Evolutionary conservation across 2,113 vertebrate genomes (phyloP).

Genomic region (Laterallus jamaicensis): DNA sequence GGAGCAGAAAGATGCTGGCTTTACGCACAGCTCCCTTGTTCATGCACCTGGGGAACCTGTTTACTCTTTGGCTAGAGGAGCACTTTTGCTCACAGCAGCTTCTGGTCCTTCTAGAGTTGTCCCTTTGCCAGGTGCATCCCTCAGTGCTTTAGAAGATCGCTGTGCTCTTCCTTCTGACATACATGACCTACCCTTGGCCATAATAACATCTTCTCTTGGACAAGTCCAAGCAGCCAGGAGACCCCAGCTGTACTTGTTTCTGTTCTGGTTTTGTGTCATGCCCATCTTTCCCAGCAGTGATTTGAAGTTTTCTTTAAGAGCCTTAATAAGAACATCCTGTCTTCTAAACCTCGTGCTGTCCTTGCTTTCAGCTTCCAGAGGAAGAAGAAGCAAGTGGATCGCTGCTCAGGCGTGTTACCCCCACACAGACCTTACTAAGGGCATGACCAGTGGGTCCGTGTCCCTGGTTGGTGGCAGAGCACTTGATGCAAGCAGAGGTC

Average conservation of each 20-base stretch:
- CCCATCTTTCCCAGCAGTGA: not conserved
- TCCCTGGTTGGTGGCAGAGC: fast-evolving
- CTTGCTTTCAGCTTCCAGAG: not conserved
- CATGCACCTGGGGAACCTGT: not conserved
- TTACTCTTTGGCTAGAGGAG: not conserved
- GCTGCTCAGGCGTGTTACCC: not conserved
- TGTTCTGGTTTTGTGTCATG: not conserved
- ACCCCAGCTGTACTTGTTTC: not conserved
- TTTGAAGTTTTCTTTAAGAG: not conserved
- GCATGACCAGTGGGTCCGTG: fast-evolving
- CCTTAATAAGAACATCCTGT: not conserved
- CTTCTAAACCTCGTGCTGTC: not conserved
- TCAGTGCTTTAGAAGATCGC: not conserved
- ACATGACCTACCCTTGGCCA: not conserved
- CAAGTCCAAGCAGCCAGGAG: not conserved
- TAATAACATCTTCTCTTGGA: not conserved
- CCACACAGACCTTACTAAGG: not conserved
- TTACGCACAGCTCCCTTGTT: not conserved
- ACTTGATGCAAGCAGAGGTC: not conserved
- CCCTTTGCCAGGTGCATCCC: not conserved
- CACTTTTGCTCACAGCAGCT: not conserved
- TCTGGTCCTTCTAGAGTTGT: not conserved
- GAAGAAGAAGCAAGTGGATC: not conserved
- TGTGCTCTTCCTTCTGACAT: not conserved
- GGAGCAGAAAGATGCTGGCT: not conserved